phyloP scores from a whole-genome alignment of 1,140 invertebrate species.

The Drosophila sucinea region DNA sequence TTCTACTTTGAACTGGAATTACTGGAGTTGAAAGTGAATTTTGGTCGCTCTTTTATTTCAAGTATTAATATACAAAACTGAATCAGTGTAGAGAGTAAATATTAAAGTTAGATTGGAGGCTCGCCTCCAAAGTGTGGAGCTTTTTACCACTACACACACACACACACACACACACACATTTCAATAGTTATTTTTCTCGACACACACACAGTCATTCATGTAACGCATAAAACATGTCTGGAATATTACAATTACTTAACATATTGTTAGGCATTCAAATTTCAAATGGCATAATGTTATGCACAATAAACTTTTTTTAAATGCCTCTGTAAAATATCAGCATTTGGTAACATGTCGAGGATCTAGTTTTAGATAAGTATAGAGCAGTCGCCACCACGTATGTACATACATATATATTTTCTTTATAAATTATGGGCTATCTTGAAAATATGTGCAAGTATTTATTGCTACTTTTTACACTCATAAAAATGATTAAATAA shows the following conservation, averaged over 20 bases:
- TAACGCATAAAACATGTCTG: not conserved
- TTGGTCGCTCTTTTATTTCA: not conserved
- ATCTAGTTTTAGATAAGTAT: not conserved
- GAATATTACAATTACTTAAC: constrained; percentile 3
- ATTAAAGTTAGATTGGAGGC: constrained; percentile 4
- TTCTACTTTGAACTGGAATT: not conserved
- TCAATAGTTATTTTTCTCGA: not conserved
- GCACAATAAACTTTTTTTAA: not conserved
- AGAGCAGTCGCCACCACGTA: too few relatives aligned
- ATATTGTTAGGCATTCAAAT: constrained; percentile 6
- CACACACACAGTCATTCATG: not conserved
- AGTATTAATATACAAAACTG: not conserved
- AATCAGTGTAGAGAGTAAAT: not conserved
- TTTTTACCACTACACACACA: constrained; percentile 4
- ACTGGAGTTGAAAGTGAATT: not conserved
- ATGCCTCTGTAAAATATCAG: not conserved
- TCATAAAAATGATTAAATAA: too few relatives aligned
- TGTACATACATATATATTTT: too few relatives aligned
- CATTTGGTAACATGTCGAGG: not conserved
- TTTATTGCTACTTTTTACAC: not conserved
- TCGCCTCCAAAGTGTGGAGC: not conserved
- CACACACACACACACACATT: not conserved
- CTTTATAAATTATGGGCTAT: not conserved
- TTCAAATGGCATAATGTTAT: not conserved
- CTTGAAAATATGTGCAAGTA: not conserved